Evolutionary conservation across 2,888 invertebrate genomes (phyloP), one percentile per base, ranked within the genome.

Genomic region (Formica aserva): DNA sequence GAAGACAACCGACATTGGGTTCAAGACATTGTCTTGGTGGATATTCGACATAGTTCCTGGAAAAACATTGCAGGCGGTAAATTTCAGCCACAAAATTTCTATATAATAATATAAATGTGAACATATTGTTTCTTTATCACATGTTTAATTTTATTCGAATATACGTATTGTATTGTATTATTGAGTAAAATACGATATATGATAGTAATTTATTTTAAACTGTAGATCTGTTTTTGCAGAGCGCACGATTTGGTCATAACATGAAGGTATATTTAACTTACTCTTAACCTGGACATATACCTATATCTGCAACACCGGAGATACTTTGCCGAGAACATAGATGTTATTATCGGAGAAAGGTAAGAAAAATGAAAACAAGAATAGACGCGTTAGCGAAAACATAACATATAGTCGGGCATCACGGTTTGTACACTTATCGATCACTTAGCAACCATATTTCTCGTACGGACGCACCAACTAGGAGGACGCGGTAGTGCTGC

Each of bases 351-450:
- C 82, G 41, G 74, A 77, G 82, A 74, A 85, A 48, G 69, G 72
- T 71, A 81, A 77, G 87, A 86, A 83, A 77, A 66, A 75, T 76
- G 80, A 80, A 80, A 66, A 35, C 69, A 74, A 80, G 74, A 66
- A 57, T 71, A 69, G 62, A 71, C 84, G 71, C 83, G 71, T 83
- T 84, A 75, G 71, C 71, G 80, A 85, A 81, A 86, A 83, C 82
- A 86, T 85, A 87, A 85, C 86, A 85, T 89, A 91, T 84, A 91
- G 88, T 88, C 87, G 89, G 87, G 88, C 88, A 91, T 85, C 88
- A 87, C 87, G 78, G 89, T 82, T 82, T 86, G 87, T 84, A 85
- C 85, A 88, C 91, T 92, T 92, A 92, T 93, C 92, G 90, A 92
- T 93, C 91, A 93, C 89, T 92, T 90, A 89, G 83, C 63, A 82